These are phyloP conservation scores for Stomatorhinus ivindoensis DNA, from an alignment of 2,113 vertebrate species.

Conservation along the genomic window DNA sequence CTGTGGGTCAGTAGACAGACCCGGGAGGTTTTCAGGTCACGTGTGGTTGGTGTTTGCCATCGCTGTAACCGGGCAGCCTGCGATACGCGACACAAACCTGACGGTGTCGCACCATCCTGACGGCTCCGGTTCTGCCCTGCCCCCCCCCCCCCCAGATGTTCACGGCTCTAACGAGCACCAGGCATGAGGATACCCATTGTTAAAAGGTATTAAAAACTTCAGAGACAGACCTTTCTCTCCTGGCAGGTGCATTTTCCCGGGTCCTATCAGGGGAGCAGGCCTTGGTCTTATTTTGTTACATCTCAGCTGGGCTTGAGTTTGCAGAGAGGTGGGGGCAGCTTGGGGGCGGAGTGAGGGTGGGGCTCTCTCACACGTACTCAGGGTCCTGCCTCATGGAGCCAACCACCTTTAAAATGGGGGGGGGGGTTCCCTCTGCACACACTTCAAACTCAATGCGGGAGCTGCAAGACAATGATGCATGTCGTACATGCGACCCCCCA, in stretches of 20 bases:
- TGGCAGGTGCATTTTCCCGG: background rate
- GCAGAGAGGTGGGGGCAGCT: background rate
- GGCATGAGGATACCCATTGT: background rate
- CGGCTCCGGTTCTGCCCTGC: background rate
- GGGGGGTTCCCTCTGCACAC: background rate
- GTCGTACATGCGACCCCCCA: background rate
- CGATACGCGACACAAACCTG: background rate
- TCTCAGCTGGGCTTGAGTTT: background rate
- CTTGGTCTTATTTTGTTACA: background rate
- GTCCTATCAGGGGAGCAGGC: background rate
- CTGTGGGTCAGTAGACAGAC: constrained; percentile 13
- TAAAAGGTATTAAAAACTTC: background rate
- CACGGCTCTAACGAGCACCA: background rate
- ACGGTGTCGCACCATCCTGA: background rate
- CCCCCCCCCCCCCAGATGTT: background rate
- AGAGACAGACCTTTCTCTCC: background rate
- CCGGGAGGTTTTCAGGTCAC: background rate
- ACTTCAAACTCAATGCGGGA: background rate
- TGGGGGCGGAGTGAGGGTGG: background rate
- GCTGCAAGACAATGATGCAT: background rate
- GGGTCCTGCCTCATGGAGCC: background rate
- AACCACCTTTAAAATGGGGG: background rate
- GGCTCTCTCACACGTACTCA: background rate
- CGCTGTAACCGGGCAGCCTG: background rate
- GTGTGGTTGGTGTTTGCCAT: background rate